Evolutionary conservation across 2,113 vertebrate species (phyloP).

Genomic region (Eptesicus fuscus): DNA sequence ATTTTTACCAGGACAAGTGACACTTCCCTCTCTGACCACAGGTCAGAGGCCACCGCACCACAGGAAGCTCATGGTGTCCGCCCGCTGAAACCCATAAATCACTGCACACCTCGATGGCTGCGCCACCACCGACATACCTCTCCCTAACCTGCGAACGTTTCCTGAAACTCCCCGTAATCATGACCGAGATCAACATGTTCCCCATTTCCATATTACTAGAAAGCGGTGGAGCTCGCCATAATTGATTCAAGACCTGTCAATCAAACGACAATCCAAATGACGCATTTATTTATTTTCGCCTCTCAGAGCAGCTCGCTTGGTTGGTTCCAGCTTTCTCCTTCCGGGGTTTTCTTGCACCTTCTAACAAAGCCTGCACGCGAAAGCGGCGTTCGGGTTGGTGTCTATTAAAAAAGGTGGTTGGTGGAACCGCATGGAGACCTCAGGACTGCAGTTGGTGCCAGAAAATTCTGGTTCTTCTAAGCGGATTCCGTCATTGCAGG

Average conservation of each 20-base stretch:
- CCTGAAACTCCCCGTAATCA: constrained; percentile 17
- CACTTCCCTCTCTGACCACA: neutral
- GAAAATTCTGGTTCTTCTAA: neutral
- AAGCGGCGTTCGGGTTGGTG: neutral
- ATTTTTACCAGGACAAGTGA: neutral
- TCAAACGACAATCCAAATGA: constrained; percentile 47
- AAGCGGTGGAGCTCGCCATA: constrained; percentile 58
- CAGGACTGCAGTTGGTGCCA: neutral
- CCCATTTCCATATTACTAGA: constrained; percentile 63
- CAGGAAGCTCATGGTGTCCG: neutral
- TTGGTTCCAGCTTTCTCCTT: neutral
- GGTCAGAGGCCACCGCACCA: neutral
- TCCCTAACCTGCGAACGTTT: neutral
- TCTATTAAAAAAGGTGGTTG: neutral
- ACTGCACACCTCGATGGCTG: neutral
- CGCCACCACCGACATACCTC: neutral
- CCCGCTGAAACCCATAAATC: neutral
- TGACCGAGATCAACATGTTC: constrained; percentile 42
- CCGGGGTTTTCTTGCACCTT: neutral
- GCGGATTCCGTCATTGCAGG: fast-evolving
- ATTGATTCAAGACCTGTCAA: constrained; percentile 62
- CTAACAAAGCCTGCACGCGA: constrained; percentile 37
- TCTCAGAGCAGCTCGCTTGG: neutral
- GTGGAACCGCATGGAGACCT: neutral
- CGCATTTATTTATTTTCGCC: constrained; percentile 35